Base-by-base conservation (phyloP, 1,140 invertebrate species). In the Drosophila elegans region DNA sequence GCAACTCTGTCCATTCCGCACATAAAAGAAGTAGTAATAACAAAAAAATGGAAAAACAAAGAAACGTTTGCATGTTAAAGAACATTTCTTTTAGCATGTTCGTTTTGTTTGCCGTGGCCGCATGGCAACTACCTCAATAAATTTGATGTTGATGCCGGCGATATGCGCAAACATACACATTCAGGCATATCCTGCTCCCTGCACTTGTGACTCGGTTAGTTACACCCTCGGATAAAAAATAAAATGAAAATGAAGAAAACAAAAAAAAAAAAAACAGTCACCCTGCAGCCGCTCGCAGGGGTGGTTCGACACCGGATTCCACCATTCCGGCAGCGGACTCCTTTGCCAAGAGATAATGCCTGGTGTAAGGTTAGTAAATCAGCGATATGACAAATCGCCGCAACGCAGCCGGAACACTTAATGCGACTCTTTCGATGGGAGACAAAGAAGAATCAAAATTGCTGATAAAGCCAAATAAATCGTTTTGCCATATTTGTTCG, bases 381-480 rank as follows among this genome's bases (percentile, higher is more conserved):
- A 83, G 72, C 84, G 83, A 86, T 86, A 86, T 86, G 83, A 86
- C 79, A 88, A 86, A 83, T 86, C 73, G 60, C 55, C 42, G 66
- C 57, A 51, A 46, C 67, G 56, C 44, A 48, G 48, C 29, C 54
- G 41, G 51, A 74, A 39, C 57, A 84, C 76, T 72, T 73, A 75
- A 68, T 41, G 73, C 54, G 55, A 60, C 64, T 46, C 53, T 60
- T 60, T 64, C 72, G 63, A 72, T 56, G 54, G 41, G 63, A 63
- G 55, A 68, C 59, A 83, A 75, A 75, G 60, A 46, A 76, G 67
- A 82, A 81, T 72, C 74, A 72, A 79, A 88, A 71, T 69, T 76
- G 79, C 83, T 88, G 83, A 86, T 88, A 79, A 83, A 88, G 75
- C 75, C 51, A 79, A 86, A 79, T 86, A 88, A 88, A 86, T 86